phyloP scores from a whole-genome alignment of 1,140 invertebrate species.

The Meloidogyne hapla region DNA sequence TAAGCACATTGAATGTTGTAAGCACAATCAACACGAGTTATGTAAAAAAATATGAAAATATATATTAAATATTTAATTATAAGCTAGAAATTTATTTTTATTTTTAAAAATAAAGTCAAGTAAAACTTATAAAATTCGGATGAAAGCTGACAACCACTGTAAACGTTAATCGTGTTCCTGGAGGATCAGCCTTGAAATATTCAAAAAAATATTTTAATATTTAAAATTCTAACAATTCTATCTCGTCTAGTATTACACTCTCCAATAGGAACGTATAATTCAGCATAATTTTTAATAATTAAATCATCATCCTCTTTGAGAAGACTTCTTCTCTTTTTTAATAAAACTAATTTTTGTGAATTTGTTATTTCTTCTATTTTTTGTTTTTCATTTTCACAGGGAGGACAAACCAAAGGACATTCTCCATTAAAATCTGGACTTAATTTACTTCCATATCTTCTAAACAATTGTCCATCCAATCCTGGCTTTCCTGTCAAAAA shows the following conservation, averaged over 20 bases:
- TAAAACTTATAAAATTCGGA: conserved; percentile 46
- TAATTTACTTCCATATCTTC: conserved; percentile 30
- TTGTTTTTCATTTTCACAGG: conserved; percentile 29
- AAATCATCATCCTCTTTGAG: background rate
- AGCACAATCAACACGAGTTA: conserved; percentile 43
- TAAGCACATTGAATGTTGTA: conserved; percentile 52
- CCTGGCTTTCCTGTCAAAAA: conserved; percentile 30
- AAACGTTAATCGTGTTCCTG: conserved; percentile 41
- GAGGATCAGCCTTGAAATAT: conserved; percentile 39
- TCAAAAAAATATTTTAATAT: background rate
- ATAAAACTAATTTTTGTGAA: background rate
- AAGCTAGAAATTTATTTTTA: too few species aligned
- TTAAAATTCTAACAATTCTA: conserved; percentile 29
- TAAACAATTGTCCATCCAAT: conserved; percentile 35
- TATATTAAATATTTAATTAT: too few species aligned
- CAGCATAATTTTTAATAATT: conserved; percentile 26
- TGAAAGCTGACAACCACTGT: conserved; percentile 52
- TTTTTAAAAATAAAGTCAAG: background rate
- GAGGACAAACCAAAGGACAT: conserved; percentile 36
- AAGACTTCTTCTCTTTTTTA: conserved; percentile 8
- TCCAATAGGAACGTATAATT: conserved; percentile 32
- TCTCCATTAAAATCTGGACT: conserved; percentile 38
- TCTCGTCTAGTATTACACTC: conserved; percentile 41
- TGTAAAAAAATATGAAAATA: background rate
- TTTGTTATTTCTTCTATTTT: conserved; percentile 19